Conservation (phyloP, 2,888 invertebrate genomes). For the Gisinianus flammeolus region DNA sequence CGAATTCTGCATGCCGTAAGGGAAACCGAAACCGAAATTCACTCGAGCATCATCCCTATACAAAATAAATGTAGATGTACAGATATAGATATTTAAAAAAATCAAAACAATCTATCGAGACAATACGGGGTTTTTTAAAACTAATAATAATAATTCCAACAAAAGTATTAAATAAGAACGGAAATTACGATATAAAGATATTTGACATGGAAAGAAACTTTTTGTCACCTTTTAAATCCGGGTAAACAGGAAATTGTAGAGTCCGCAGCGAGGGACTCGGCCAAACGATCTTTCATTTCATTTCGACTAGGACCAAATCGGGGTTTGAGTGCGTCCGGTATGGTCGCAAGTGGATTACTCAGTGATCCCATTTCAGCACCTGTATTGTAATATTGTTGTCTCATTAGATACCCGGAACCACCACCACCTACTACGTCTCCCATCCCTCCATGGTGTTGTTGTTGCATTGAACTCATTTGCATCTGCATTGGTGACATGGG, state of each 20-base stretch:
- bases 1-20: constrained; percentile 17
- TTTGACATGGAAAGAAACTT: no score
- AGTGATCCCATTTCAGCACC: constrained; percentile 28
- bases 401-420: not conserved
- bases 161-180: not conserved
- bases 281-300: constrained; percentile 44
- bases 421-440: not conserved
- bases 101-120: not conserved
- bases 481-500: not conserved
- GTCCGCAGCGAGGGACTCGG: constrained; percentile 30
- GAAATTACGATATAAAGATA: no score
- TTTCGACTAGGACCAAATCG: constrained; percentile 38
- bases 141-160: no score
- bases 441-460: constrained; percentile 6
- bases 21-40: not conserved
- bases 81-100: not conserved
- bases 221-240: constrained; percentile 28
- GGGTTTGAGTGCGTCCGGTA: constrained; percentile 13
- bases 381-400: constrained; percentile 24
- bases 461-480: not conserved
- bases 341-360: constrained; percentile 16
- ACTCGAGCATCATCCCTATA: constrained; percentile 26
- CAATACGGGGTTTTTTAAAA: not conserved
- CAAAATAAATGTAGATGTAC: not conserved
- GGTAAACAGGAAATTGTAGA: constrained; percentile 36